Percentiles rank a stretch among this genome's conserved stretches.
These are phyloP conservation scores for Phoeniculus purpureus DNA, from an alignment of 2,797 vertebrate genomes.

Conservation along the genomic window DNA sequence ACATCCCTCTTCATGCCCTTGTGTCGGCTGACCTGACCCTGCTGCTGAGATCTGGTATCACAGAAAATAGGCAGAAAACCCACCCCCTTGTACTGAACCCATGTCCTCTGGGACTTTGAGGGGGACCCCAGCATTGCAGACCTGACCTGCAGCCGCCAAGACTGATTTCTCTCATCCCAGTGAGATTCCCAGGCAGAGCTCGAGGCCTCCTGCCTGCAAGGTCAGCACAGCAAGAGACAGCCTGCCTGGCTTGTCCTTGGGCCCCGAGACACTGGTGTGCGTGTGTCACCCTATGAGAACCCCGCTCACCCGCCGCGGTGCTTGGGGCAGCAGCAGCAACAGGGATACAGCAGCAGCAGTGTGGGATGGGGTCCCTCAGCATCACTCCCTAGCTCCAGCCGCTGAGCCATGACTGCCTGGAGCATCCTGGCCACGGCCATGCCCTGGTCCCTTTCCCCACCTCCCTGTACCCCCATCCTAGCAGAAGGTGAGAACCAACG, in stretches of 20 bases:
- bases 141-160: neutral
- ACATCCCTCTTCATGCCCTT: neutral
- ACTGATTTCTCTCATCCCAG: neutral
- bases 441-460: neutral
- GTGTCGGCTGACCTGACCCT: neutral
- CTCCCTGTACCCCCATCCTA: neutral
- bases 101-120: rapidly evolving
- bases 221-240: neutral
- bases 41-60: neutral
- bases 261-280: neutral
- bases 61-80: neutral
- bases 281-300: neutral
- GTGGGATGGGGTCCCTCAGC: neutral
- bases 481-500: neutral
- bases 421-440: neutral
- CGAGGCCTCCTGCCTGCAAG: neutral
- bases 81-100: rapidly evolving
- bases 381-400: neutral
- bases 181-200: neutral
- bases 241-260: neutral
- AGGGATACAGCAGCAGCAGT: neutral
- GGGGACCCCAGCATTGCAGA: neutral
- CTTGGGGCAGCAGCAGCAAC: neutral
- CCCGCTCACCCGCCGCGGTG: neutral
- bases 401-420: neutral